These are phyloP conservation scores for Callipepla squamata DNA, from an alignment of 2,113 vertebrate species.

Conservation along the genomic window DNA sequence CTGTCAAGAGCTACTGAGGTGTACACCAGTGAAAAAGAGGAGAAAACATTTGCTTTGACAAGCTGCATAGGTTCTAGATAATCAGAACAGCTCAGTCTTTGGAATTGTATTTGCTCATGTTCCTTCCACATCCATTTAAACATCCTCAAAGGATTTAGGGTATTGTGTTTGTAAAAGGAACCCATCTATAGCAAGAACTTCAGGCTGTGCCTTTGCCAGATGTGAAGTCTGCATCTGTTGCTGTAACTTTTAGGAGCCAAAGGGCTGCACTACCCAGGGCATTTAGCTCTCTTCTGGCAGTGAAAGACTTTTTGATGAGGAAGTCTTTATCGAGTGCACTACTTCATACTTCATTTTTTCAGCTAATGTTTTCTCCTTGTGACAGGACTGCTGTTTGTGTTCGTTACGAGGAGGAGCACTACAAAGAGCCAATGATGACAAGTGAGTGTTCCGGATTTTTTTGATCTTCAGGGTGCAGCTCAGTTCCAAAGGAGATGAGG, in stretches of 20 bases:
- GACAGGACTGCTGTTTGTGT: conserved; percentile 95
- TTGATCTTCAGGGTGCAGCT: not conserved
- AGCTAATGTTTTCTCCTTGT: conserved; percentile 16
- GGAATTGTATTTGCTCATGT: not conserved
- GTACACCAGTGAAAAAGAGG: not conserved
- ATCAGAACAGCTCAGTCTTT: not conserved
- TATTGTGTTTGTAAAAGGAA: not conserved
- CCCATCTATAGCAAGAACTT: not conserved
- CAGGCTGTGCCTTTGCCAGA: not conserved
- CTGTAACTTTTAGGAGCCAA: not conserved
- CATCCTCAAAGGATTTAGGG: not conserved
- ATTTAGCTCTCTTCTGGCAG: not conserved
- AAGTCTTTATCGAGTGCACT: not conserved
- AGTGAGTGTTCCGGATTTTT: conserved; percentile 80
- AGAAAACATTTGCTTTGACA: not conserved
- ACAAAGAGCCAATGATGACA: conserved; percentile 94
- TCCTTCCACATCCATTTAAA: not conserved
- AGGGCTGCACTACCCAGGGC: not conserved
- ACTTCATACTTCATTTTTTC: not conserved
- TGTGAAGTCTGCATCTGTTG: not conserved
- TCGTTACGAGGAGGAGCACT: conserved; percentile 93
- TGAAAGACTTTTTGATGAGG: not conserved
- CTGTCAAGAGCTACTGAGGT: not conserved
- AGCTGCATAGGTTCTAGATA: not conserved
- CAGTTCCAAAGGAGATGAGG: not conserved